phyloP scores from a whole-genome alignment of 2,797 vertebrate genomes.

The Epinephelus awoara region DNA sequence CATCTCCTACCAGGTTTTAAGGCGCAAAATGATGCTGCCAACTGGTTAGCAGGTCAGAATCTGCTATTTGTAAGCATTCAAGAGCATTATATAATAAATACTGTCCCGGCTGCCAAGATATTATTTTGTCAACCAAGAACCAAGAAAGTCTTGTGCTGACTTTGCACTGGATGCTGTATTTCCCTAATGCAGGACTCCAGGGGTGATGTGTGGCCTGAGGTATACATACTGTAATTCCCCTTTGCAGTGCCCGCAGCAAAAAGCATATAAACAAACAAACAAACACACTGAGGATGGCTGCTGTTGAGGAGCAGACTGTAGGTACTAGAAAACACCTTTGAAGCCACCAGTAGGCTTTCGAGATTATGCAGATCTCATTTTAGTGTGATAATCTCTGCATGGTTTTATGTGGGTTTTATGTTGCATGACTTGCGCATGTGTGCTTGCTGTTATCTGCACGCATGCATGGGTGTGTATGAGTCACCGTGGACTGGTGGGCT shows the following conservation, averaged over 20 bases:
- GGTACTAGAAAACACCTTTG: constrained; percentile 2
- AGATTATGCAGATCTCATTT: constrained; percentile 35
- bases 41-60: constrained; percentile 10
- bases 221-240: constrained; percentile 41
- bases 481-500: constrained; percentile 90
- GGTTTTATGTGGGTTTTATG: constrained; percentile 36
- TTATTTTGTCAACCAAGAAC: constrained; percentile 11
- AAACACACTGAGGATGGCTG: constrained; percentile 19
- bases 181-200: constrained; percentile 43
- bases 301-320: constrained; percentile 24
- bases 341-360: background rate
- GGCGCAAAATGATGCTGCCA: background rate
- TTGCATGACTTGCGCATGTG: constrained; percentile 6
- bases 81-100: constrained; percentile 15
- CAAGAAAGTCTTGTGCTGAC: constrained; percentile 7
- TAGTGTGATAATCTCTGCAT: constrained; percentile 19
- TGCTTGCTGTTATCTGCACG: constrained; percentile 14
- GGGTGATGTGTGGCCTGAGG: constrained; percentile 40
- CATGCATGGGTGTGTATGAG: constrained; percentile 41
- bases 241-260: constrained; percentile 39
- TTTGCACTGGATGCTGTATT: background rate
- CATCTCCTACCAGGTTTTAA: background rate
- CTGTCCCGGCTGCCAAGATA: background rate
- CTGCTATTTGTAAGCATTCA: constrained; percentile 5
- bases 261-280: constrained; percentile 43